These are phyloP conservation scores for Bergia puertoricense DNA, from an alignment of 92 coral and sea anemone species.

Conservation along the genomic window DNA sequence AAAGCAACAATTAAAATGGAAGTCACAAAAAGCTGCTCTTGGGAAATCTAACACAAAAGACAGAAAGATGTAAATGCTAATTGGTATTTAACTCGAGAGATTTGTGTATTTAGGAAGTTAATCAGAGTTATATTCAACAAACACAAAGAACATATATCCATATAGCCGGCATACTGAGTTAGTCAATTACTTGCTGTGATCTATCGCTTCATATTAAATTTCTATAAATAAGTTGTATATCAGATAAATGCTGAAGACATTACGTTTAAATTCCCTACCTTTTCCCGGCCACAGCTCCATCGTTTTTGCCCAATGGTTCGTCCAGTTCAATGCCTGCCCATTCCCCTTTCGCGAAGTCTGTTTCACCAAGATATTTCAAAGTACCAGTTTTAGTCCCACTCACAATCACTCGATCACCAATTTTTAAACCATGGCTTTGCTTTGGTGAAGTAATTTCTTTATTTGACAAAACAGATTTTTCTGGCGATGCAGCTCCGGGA, in stretches of 20 bases:
- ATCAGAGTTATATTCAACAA: neutral
- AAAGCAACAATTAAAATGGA: neutral
- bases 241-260: neutral
- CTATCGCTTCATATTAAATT: neutral
- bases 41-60: neutral
- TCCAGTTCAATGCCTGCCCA: slow-evolving; percentile 97
- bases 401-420: slow-evolving; percentile 93
- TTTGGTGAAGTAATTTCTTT: slow-evolving; percentile 27
- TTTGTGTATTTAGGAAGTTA: neutral
- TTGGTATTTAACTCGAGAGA: neutral
- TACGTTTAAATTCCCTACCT: slow-evolving; percentile 55
- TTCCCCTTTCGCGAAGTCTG: slow-evolving; percentile 97
- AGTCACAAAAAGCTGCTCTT: neutral
- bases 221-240: neutral
- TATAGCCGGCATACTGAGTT: neutral
- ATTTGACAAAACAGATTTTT: slow-evolving; percentile 42
- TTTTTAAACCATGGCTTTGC: slow-evolving; percentile 65
- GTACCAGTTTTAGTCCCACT: slow-evolving; percentile 90
- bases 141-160: neutral
- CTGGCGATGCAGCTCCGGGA: slow-evolving; percentile 62
- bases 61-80: neutral
- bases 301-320: slow-evolving; percentile 95
- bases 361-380: slow-evolving; percentile 85
- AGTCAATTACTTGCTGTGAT: slow-evolving; percentile 1
- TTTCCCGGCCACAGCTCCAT: slow-evolving; percentile 99